Evolutionary conservation across 2,888 invertebrate species (phyloP).

Genomic region (Amphipyra berbera): DNA sequence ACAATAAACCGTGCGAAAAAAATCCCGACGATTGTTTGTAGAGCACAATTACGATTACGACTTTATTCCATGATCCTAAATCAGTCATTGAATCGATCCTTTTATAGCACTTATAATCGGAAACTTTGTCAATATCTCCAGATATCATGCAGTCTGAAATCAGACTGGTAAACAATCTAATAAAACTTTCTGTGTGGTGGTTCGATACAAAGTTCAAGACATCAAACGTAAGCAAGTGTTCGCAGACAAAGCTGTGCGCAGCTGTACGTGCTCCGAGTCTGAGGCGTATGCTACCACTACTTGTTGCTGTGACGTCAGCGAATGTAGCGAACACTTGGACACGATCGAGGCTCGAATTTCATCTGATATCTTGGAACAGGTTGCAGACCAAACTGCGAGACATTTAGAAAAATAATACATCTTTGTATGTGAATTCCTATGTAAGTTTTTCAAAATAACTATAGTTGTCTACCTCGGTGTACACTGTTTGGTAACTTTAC

Average conservation of each 20-base stretch:
- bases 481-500: too few species aligned
- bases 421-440: too few species aligned
- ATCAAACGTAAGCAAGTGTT: neutral
- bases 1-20: neutral
- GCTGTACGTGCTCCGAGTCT: constrained; percentile 8
- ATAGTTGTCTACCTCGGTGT: too few species aligned
- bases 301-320: constrained; percentile 13
- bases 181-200: neutral
- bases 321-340: constrained; percentile 11
- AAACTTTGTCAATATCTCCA: neutral
- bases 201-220: neutral
- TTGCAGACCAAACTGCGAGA: constrained; percentile 2
- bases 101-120: neutral
- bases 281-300: neutral
- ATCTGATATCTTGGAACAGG: constrained; percentile 9
- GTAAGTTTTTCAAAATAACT: too few species aligned
- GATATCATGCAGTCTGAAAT: neutral
- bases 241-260: constrained; percentile 1
- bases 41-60: neutral
- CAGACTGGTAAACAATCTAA: neutral
- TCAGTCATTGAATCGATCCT: neutral
- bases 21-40: neutral
- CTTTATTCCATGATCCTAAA: neutral
- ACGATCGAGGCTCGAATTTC: constrained; percentile 1
- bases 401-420: constrained; percentile 7